Evolutionary conservation across 2,888 invertebrate genomes (phyloP).

Genomic region (Geophilus truncorum): DNA sequence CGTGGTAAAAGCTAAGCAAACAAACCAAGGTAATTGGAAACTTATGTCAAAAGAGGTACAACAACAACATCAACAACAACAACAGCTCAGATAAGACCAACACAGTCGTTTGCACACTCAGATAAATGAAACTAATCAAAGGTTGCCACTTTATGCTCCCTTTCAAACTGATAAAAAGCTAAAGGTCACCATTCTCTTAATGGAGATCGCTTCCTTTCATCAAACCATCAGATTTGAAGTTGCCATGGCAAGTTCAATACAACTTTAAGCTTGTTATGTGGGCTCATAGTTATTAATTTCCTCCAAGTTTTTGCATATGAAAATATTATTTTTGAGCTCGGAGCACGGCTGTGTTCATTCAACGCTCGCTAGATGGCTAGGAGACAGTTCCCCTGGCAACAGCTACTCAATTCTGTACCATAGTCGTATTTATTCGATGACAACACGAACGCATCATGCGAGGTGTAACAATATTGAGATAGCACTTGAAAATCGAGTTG

Average conservation of each 20-base stretch:
- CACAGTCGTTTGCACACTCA: neutral
- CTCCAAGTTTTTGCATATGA: neutral
- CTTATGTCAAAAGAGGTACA: neutral
- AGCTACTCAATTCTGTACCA: neutral
- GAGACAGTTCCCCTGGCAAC: neutral
- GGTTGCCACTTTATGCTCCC: neutral
- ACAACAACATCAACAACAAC: neutral
- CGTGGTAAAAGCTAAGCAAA: neutral
- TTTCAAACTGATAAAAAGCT: neutral
- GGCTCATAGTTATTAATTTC: neutral
- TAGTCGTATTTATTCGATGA: neutral
- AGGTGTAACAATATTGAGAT: conserved; percentile 13
- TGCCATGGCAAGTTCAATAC: neutral
- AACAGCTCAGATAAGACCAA: neutral
- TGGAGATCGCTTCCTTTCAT: neutral
- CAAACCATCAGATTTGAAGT: neutral
- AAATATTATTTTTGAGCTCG: neutral
- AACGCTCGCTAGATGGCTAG: neutral
- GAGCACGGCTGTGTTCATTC: neutral
- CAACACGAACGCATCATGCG: neutral
- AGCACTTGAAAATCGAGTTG: neutral
- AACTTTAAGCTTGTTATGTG: neutral
- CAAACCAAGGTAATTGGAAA: neutral
- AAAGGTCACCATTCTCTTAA: neutral
- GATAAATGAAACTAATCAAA: neutral